Evolutionary conservation across 2,113 vertebrate species (phyloP), one percentile per base, ranked within the genome.

Genomic region (Oryzias curvinotus): DNA sequence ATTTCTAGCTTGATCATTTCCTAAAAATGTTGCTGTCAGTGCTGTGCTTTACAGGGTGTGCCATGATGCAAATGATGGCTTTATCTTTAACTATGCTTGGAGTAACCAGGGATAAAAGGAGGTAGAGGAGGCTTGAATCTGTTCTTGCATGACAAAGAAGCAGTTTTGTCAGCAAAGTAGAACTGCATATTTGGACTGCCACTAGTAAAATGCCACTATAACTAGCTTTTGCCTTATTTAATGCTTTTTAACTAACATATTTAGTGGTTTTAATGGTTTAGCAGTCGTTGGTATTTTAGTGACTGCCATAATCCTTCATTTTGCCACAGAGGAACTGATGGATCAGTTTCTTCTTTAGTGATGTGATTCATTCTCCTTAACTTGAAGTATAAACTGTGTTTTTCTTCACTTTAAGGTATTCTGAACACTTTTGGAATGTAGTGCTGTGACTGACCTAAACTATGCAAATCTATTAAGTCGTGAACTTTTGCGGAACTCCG

Each of bases 311-410:
- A 25, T 58, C 56, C 51, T 62, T 43, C 45, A 21, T 19, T 6
- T n/a, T 67, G 77, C 79, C 82, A 71, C 83, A n/a, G 61, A 72
- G 59, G 74, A 66, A 57, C 66, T 45, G 66, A 68, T 70, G 62
- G 73, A 85, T 70, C 65, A 78, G 66, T 60, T 75, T 69, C 77
- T 68, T 68, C 45, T 51, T 69, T 57, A 44, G 36, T 63, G 63
- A 60, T 62, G 71, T 86, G 78, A 82, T 85, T 68, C 82, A 77
- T 83, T 88, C 78, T 75, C 66, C 81, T 69, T 67, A 64, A 81
- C 54, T 17, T 26, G 62, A 54, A 79, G 71, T 30, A 52, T 85
- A 85, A 85, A 88, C 85, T 70, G 45, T 19, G 48, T 62, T 41
- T 78, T 76, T 63, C 52, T 48, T 90, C 85, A 88, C 88, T 78